Evolutionary conservation across 2,888 invertebrate species (phyloP).

Genomic region (Icerya purchasi): DNA sequence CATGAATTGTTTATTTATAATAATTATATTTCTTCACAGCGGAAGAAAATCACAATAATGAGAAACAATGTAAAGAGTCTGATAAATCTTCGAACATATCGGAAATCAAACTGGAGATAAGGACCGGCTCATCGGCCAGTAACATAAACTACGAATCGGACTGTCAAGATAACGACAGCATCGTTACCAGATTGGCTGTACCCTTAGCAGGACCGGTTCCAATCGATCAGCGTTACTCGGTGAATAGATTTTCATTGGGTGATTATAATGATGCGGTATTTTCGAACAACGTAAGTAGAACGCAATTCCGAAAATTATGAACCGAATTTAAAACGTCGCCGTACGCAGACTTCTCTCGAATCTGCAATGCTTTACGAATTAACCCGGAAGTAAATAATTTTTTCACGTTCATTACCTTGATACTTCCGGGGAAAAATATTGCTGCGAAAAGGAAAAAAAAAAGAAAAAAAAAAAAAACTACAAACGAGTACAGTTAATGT

Average conservation of each 20-base stretch:
- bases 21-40: too few species aligned
- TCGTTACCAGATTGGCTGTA: constrained; percentile 36
- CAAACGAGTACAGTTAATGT: too few species aligned
- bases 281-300: constrained; percentile 50
- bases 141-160: constrained; percentile 30
- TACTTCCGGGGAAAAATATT: too few species aligned
- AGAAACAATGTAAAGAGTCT: constrained; percentile 31
- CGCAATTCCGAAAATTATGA: too few species aligned
- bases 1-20: too few species aligned
- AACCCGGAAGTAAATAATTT: too few species aligned
- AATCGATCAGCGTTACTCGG: constrained; percentile 23
- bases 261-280: constrained; percentile 60
- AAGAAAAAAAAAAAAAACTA: too few species aligned
- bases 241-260: constrained; percentile 44
- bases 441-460: too few species aligned
- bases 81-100: constrained; percentile 82
- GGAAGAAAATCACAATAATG: not conserved
- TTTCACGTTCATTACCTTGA: too few species aligned
- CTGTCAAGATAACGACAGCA: constrained; percentile 36
- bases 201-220: constrained; percentile 60
- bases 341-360: too few species aligned
- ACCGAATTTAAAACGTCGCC: too few species aligned
- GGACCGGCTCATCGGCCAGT: constrained; percentile 59
- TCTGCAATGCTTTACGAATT: too few species aligned
- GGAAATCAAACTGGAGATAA: constrained; percentile 69